Base-by-base conservation (phyloP, 1,140 invertebrate genomes). In the Sinonovacula constricta region DNA sequence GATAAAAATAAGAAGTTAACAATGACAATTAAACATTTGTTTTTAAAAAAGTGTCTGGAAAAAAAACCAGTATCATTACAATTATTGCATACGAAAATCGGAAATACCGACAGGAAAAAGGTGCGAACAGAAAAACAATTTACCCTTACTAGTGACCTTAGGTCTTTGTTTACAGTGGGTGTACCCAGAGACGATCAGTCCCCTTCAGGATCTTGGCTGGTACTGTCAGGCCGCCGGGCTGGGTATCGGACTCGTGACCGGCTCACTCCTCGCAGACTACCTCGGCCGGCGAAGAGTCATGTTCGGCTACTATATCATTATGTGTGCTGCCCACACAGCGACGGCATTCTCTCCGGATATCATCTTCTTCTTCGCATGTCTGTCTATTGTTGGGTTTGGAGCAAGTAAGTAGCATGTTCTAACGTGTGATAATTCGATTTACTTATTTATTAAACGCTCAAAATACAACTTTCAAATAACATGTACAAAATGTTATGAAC, bases 81-180 rank as follows among this genome's bases (percentile, higher is more conserved):
- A n/a, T n/a, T n/a, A n/a, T n/a, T n/a, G n/a, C n/a, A n/a, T n/a
- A n/a, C n/a, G n/a, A n/a, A n/a, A n/a, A n/a, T n/a, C n/a, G n/a
- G n/a, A n/a, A n/a, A n/a, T n/a, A n/a, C n/a, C n/a, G n/a, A n/a
- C n/a, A n/a, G n/a, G n/a, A n/a, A n/a, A n/a, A n/a, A n/a, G n/a
- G n/a, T n/a, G n/a, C n/a, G n/a, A n/a, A n/a, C n/a, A n/a, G n/a
- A n/a, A n/a, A n/a, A n/a, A n/a, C n/a, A n/a, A n/a, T n/a, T n/a
- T n/a, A n/a, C n/a, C n/a, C n/a, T n/a, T n/a, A n/a, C n/a, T n/a
- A n/a, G n/a, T n/a, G n/a, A n/a, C n/a, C n/a, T n/a, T n/a, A n/a
- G n/a, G n/a, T 45, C 65, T 24, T 39, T 66, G 56, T 3, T 76
- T 76, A 33, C 72, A 76, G 72, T 76, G 72, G 72, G 54, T 54